Base-by-base conservation (phyloP, 2,113 vertebrate genomes). In the Seriola rivoliana region DNA sequence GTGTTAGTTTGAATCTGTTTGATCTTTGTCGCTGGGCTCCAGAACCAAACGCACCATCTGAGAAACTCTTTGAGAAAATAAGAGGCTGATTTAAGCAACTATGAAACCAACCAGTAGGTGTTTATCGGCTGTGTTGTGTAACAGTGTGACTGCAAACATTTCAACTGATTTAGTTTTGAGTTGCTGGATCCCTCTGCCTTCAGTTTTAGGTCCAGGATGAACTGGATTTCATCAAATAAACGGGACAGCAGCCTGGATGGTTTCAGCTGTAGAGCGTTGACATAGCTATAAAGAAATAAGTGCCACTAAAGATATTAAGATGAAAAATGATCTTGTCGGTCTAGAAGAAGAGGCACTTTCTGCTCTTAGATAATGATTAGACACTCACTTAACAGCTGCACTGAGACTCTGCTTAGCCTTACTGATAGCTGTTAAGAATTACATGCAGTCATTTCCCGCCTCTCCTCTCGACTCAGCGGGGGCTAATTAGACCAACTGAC, bases 401-500 rank as follows among this genome's bases (percentile, higher is more conserved):
- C 21, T 44, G 10, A 62, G 19, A 17, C 10, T 54, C 34, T 19
- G 25, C 40, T 77, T 29, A 19, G 38, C 1, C 14, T 69, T 23
- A 60, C 36, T 46, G 14, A 14, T 48, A 32, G 36, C 63, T 1
- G 12, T 38, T 25, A 52, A 21, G 23, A 42, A 57, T 32, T 25
- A n/a, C 38, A 29, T 13, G 1, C 36, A 42, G 10, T 71, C 9
- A 29, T 79, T 70, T 36, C 17, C 81, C 0, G 5, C 54, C 52
- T 62, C 34, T 32, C 38, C 34, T 66, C 38, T 55, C 64, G 40
- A 46, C 65, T 34, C 57, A 65, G 57, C 50, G 13, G 17, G 52
- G 23, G 58, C 25, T 77, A 84, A 77, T 69, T 77, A 34, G 72
- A 12, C 29, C 21, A 7, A 42, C 57, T 69, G 77, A 73, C 55